These are phyloP conservation scores for Oscheius onirici DNA, from an alignment of 2,888 invertebrate species.

Conservation along the genomic window DNA sequence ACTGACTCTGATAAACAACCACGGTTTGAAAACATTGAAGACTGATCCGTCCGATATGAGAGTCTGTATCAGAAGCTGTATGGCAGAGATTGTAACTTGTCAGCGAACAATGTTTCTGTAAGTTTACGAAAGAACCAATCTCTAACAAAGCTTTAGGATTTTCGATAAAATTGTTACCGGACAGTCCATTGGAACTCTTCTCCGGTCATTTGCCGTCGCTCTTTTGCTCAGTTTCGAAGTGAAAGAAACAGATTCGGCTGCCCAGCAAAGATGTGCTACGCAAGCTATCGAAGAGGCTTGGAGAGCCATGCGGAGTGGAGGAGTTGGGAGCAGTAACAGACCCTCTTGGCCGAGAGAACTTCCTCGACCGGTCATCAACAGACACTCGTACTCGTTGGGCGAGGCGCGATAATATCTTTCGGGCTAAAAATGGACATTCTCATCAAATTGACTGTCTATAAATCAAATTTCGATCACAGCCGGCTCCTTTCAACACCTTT, in stretches of 20 bases:
- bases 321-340: background rate
- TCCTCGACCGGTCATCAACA: slow-evolving; percentile 3
- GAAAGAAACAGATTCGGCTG: background rate
- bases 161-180: slow-evolving; percentile 37
- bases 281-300: slow-evolving; percentile 11
- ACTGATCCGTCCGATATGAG: background rate
- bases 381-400: slow-evolving; percentile 6
- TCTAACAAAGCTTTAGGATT: slow-evolving; percentile 21
- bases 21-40: background rate
- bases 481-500: too few species aligned
- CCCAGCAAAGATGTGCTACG: slow-evolving; percentile 1
- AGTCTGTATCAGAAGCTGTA: background rate
- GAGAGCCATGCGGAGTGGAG: background rate
- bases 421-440: too few species aligned
- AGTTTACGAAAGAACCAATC: too few species aligned
- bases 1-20: background rate
- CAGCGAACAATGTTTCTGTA: slow-evolving; percentile 24
- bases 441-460: too few species aligned
- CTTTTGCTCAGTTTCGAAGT: background rate
- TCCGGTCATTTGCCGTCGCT: slow-evolving; percentile 8
- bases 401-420: background rate
- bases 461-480: too few species aligned
- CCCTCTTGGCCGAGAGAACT: slow-evolving; percentile 6
- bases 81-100: slow-evolving; percentile 10
- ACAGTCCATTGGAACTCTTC: slow-evolving; percentile 11